phyloP scores from a whole-genome alignment of 2,113 vertebrate species.

The Nycticebus coucang region DNA sequence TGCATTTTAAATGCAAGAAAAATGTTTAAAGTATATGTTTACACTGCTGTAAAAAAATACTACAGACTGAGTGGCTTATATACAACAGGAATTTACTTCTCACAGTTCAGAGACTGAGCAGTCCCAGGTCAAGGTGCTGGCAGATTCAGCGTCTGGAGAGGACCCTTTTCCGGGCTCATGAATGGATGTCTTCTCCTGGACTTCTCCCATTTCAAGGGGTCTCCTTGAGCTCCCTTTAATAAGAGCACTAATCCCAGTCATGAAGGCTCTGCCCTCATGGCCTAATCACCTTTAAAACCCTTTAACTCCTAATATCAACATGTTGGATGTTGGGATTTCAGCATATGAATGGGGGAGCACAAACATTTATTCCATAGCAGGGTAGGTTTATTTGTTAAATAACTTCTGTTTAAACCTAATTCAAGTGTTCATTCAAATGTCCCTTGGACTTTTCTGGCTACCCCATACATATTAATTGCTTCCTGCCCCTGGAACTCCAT shows the following conservation, averaged over 20 bases:
- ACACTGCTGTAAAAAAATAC: neutral
- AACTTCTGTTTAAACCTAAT: neutral
- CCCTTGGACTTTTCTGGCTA: neutral
- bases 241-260: neutral
- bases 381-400: neutral
- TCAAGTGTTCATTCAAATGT: neutral
- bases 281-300: neutral
- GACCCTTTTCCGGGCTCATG: neutral
- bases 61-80: neutral
- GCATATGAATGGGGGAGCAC: neutral
- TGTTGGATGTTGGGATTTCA: neutral
- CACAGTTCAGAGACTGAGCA: neutral
- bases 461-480: neutral
- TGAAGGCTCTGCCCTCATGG: neutral
- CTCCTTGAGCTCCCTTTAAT: neutral
- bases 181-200: neutral
- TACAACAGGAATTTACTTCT: neutral
- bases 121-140: neutral
- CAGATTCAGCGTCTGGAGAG: neutral
- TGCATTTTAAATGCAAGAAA: neutral
- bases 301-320: neutral
- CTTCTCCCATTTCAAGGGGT: neutral
- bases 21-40: neutral
- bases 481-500: neutral
- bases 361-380: neutral